A percentile compares a stretch with the other conserved stretches of the same genome.
Conservation (phyloP, 2,888 invertebrate genomes). For the Ormia ochracea region DNA sequence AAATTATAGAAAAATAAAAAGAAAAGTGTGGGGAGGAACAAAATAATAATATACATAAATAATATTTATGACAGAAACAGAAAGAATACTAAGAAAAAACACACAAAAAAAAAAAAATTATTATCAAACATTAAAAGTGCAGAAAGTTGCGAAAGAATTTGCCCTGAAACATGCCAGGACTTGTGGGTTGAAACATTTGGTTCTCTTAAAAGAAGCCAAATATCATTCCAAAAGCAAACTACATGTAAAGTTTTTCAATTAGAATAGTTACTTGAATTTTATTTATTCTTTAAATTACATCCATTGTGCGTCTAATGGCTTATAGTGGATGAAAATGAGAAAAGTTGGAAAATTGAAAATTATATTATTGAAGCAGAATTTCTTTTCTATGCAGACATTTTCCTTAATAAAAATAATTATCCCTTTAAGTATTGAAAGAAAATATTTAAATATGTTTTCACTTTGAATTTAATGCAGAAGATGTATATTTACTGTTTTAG, state of each 20-base stretch:
- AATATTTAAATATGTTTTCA: too few species aligned
- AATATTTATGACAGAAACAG: neutral
- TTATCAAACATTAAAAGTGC: neutral
- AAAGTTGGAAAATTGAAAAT: neutral
- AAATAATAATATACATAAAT: constrained; percentile 1
- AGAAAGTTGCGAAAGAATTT: constrained; percentile 2
- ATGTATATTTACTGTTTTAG: too few species aligned
- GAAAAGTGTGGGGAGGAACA: neutral
- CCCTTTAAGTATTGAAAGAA: too few species aligned
- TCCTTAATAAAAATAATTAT: too few species aligned
- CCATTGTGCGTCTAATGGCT: neutral
- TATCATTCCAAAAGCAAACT: constrained; percentile 11
- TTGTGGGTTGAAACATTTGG: neutral
- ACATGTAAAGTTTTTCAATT: constrained; percentile 43
- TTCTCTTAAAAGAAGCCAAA: neutral
- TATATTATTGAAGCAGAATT: too few species aligned
- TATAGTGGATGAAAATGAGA: neutral
- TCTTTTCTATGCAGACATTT: too few species aligned
- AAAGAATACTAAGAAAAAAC: neutral
- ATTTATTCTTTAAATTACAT: neutral
- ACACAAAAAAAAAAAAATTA: neutral
- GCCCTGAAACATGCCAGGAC: constrained; percentile 17
- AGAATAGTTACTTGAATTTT: constrained; percentile 9
- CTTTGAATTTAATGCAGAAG: too few species aligned
- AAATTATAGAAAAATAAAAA: too few species aligned